A percentile compares a stretch with the other conserved stretches of the same genome.
Evolutionary conservation across 2,888 invertebrate genomes (phyloP).

Genomic region (Ypsolopha sequella): DNA sequence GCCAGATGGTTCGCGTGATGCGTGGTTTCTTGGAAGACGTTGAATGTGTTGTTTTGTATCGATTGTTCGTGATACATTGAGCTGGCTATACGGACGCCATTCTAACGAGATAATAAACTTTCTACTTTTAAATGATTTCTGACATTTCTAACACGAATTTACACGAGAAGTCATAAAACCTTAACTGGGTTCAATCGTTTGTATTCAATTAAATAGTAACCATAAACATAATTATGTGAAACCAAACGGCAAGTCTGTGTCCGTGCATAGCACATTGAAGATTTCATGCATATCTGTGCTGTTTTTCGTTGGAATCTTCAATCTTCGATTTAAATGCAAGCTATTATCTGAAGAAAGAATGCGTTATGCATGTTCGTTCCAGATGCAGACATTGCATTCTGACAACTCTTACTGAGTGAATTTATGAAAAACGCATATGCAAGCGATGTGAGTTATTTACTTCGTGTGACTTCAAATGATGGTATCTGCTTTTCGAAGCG

Average conservation of each 20-base stretch:
- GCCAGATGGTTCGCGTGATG: constrained; percentile 7
- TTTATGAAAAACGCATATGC: background rate
- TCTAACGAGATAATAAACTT: constrained; percentile 31
- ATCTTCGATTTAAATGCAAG: background rate
- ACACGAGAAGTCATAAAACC: background rate
- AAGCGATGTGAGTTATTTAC: background rate
- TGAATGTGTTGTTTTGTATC: background rate
- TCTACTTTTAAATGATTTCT: constrained; percentile 24
- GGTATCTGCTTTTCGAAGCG: too few species aligned
- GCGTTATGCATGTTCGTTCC: background rate
- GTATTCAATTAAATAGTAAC: background rate
- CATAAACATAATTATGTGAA: too few species aligned
- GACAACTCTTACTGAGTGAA: background rate
- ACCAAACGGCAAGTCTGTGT: too few species aligned
- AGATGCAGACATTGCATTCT: background rate
- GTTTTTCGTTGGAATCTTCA: background rate
- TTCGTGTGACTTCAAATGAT: background rate
- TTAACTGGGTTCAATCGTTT: background rate
- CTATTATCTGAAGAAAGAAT: background rate
- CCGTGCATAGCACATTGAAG: too few species aligned
- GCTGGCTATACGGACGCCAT: constrained; percentile 14
- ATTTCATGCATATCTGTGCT: background rate
- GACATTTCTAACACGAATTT: background rate
- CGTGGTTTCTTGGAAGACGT: background rate
- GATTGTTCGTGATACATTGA: background rate